phyloP scores from a whole-genome alignment of 2,888 invertebrate species.

The Osmoderma eremita region DNA sequence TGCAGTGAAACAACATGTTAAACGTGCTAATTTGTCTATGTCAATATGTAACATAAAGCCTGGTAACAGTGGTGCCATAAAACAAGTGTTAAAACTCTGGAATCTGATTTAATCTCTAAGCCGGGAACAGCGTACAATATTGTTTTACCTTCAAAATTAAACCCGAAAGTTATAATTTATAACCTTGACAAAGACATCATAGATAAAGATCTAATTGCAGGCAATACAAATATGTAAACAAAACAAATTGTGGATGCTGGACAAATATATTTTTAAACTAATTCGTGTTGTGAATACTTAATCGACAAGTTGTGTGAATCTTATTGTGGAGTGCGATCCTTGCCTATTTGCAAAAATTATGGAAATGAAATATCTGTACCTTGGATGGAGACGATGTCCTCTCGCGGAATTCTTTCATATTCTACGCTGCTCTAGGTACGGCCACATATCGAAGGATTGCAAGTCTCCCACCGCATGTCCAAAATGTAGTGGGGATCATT shows the following conservation, averaged over 20 bases:
- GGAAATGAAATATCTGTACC: too few species aligned
- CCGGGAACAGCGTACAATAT: too few species aligned
- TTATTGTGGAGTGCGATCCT: constrained; percentile 3
- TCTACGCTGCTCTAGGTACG: too few species aligned
- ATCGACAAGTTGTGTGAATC: not conserved
- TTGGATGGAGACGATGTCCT: too few species aligned
- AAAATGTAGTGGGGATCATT: too few species aligned
- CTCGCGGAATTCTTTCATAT: too few species aligned
- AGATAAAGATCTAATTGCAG: not conserved
- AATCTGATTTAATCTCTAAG: too few species aligned
- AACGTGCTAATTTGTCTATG: not conserved
- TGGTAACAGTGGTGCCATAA: not conserved
- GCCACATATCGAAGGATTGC: too few species aligned
- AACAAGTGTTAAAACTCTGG: too few species aligned
- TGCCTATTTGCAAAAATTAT: too few species aligned
- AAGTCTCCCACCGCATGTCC: too few species aligned
- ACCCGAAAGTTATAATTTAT: not conserved
- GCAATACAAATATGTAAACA: not conserved
- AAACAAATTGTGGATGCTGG: not conserved
- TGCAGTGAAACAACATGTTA: not conserved
- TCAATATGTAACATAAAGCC: not conserved
- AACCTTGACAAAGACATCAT: not conserved
- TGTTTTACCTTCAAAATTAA: not conserved
- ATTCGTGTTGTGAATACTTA: not conserved
- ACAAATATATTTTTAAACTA: not conserved